These are phyloP conservation scores for Cirrhinus mrigala DNA, from an alignment of 2,797 vertebrate genomes.

Conservation along the genomic window DNA sequence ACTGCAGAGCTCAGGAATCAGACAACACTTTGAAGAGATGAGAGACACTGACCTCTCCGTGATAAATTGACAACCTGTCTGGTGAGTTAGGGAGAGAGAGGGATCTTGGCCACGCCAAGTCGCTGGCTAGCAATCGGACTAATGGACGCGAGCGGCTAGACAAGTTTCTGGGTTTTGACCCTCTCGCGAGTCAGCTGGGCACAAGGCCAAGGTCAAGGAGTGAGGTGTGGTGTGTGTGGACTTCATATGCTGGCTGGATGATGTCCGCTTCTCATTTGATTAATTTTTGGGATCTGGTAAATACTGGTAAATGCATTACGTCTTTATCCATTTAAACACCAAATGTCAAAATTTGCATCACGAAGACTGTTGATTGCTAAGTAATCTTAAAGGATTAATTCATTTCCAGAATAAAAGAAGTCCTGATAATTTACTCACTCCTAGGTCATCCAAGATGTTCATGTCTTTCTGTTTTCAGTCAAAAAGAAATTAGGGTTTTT, in stretches of 20 bases:
- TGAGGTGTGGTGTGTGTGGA: constrained; percentile 6
- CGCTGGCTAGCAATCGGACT: constrained; percentile 54
- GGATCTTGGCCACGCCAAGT: constrained; percentile 38
- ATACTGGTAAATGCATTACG: neutral
- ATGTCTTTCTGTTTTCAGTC: too few species aligned
- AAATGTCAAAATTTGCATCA: neutral
- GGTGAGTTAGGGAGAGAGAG: constrained; percentile 19
- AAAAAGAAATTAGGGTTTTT: too few species aligned
- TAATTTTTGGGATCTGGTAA: neutral
- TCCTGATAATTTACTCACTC: too few species aligned
- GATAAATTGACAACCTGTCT: constrained; percentile 61
- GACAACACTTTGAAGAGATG: constrained; percentile 59
- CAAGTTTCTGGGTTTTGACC: constrained; percentile 33
- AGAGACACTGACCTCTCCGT: constrained; percentile 56
- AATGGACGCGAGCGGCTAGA: constrained; percentile 39
- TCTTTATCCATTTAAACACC: neutral
- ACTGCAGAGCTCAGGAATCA: constrained; percentile 42
- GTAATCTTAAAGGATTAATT: neutral
- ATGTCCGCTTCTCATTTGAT: constrained; percentile 27
- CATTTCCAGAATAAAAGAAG: too few species aligned
- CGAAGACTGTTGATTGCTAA: neutral
- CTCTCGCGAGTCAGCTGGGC: neutral
- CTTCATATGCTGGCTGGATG: constrained; percentile 4
- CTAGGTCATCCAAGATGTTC: too few species aligned
- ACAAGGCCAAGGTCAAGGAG: constrained; percentile 34